Evolutionary conservation across 2,113 vertebrate species (phyloP), one percentile per base, ranked within the genome.

Genomic region (Nanger granti): DNA sequence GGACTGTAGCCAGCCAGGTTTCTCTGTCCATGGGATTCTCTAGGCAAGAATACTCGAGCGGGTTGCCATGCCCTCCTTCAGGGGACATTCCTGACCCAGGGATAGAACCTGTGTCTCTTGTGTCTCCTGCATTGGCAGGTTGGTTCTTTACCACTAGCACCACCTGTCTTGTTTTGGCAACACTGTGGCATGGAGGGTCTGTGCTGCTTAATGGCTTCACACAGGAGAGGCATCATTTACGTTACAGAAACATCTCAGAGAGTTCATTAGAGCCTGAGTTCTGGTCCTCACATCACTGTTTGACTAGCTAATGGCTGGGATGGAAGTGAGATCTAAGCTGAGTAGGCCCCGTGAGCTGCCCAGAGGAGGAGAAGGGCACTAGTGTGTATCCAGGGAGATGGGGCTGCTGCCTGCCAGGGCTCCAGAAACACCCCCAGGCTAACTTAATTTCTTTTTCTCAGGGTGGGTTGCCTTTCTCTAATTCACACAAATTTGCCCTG

Each of bases 381-480:
- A 44, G 2, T 31, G 52, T 73, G 18, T 15, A 26, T 2, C 0
- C 3, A 28, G 31, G 17, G 14, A 87, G 47, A 15, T 0, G 31
- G n/a, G 49, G 26, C 17, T 55, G 34, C 34, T 28, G 37, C 11
- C 10, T 52, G 10, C 28, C n/a, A 66, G 8, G n/a, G 20, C 49
- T 49, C 47, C 54, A 29, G 41, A 95, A 87, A 73, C 87, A 8
- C 6, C 54, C 57, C 26, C 6, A 29, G 47, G 26, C 11, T 28
- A 11, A 86, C 87, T 84, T 20, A 44, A 87, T 44, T 47, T 82
- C 41, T 69, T n/a, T 85, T 64, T 13, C 76, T 55, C 73, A 89
- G 37, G 3, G 62, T 86, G 12, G 1, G 2, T 84, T 86, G 31
- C 28, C 31, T 55, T 88, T 83, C 37, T 92, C 29, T 89, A 88